Percentiles rank a stretch among this genome's conserved stretches.
Conservation (phyloP, 2,888 invertebrate species). For the Torymus texanus region DNA sequence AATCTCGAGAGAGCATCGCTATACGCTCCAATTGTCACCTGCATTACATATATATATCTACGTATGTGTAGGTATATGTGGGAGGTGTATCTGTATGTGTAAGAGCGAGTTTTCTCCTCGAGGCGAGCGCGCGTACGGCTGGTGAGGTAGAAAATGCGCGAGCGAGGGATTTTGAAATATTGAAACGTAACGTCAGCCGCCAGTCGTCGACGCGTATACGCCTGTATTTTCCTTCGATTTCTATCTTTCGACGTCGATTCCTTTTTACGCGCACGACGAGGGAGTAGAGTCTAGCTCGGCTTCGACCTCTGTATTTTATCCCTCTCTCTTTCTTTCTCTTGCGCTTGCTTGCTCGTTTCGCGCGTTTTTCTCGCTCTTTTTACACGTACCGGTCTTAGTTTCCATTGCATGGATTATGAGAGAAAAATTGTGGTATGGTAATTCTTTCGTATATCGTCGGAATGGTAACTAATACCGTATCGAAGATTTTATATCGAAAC, state of each 20-base stretch:
- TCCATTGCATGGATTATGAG: background rate
- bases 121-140: background rate
- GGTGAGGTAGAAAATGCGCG: slow-evolving; percentile 42
- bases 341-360: slow-evolving; percentile 3
- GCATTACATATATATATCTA: slow-evolving; percentile 58
- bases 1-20: slow-evolving; percentile 64
- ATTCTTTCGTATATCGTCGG: too few relatives aligned
- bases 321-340: slow-evolving; percentile 36
- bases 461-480: too few relatives aligned
- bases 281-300: slow-evolving; percentile 31
- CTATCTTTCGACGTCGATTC: slow-evolving; percentile 36
- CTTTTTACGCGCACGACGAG: slow-evolving; percentile 48
- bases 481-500: too few relatives aligned
- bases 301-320: slow-evolving; percentile 53
- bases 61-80: slow-evolving; percentile 50
- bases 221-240: slow-evolving; percentile 42
- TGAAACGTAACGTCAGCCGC: slow-evolving; percentile 65
- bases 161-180: slow-evolving; percentile 67
- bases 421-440: too few relatives aligned
- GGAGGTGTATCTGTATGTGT: slow-evolving; percentile 17
- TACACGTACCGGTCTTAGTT: too few relatives aligned
- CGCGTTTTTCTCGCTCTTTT: background rate
- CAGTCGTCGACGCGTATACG: slow-evolving; percentile 32
- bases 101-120: slow-evolving; percentile 27
- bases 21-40: slow-evolving; percentile 69